Base-by-base conservation (phyloP, 2,113 vertebrate species). In the Hirundichthys speculiger region DNA sequence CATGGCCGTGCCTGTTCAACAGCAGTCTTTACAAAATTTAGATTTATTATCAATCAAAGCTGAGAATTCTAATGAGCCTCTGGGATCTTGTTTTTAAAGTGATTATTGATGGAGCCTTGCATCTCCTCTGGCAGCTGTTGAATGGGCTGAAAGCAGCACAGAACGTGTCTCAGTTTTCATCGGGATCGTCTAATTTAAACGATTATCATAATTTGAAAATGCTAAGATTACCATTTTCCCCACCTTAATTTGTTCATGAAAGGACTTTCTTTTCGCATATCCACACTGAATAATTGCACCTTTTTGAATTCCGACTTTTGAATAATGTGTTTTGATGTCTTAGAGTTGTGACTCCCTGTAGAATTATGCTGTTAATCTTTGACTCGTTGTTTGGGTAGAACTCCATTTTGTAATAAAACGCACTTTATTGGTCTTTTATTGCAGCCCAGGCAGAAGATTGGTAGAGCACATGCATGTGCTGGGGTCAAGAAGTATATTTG, bases 401-500 rank as follows among this genome's bases (percentile, higher is more conserved):
- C 56, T 67, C 71, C 25, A 64, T 59, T 74, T 80, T 46, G 42
- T 41, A 75, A 72, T 67, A 61, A 72, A 66, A 63, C 43, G 6
- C 41, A 8, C 11, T 2, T 62, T 40, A 56, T 58, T 68, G 9
- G 42, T 20, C 6, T 54, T 77, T 77, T 66, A 49, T 65, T 56
- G 53, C 63, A 51, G 69, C 54, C 47, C 41, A 55, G 64, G 24
- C 48, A 30, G 30, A 58, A 65, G 40, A 76, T 53, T 22, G 13
- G 38, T 13, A 47, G 22, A 54, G 62, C 55, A n/a, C 45, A n/a
- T 16, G 40, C 60, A 51, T 48, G 15, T 25, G 49, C n/a, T n/a
- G 30, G 55, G 87, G 83, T 84, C 83, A 87, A 57, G 64, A 62
- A 71, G 75, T 75, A 64, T 78, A 77, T 83, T 83, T 82, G 76